These are phyloP conservation scores for Monopis laevigella DNA, from an alignment of 2,888 invertebrate genomes.

Conservation along the genomic window DNA sequence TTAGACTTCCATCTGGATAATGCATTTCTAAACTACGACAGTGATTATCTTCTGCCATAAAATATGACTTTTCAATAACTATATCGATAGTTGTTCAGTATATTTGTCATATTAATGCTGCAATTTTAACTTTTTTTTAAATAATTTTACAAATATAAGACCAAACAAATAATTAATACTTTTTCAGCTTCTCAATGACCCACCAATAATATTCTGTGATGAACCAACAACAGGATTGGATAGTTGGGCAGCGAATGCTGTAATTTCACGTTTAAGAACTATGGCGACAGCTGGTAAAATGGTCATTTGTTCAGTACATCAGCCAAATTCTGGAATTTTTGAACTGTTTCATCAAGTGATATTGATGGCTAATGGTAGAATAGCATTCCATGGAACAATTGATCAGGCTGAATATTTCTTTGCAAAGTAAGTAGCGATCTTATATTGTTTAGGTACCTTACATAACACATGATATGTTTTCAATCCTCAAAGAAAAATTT, in stretches of 20 bases:
- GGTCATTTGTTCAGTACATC: constrained; percentile 89
- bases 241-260: constrained; percentile 85
- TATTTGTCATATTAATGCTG: no score
- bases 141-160: no score
- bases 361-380: constrained; percentile 79
- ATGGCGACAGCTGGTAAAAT: constrained; percentile 76
- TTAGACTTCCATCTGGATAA: no score
- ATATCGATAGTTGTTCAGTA: no score
- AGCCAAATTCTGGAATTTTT: constrained; percentile 88
- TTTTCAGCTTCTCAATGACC: constrained; percentile 82
- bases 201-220: constrained; percentile 90
- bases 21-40: no score
- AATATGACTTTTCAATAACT: no score
- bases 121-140: no score
- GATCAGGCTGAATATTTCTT: constrained; percentile 75
- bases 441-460: no score
- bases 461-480: no score
- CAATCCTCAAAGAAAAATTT: no score
- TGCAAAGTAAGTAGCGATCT: constrained; percentile 72
- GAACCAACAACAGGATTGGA: constrained; percentile 95
- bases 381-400: constrained; percentile 82
- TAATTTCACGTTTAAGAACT: constrained; percentile 75
- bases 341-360: constrained; percentile 84
- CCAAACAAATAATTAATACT: no score
- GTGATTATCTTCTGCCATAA: no score